phyloP scores from a whole-genome alignment of 2,113 vertebrate species.

The Caretta caretta region DNA sequence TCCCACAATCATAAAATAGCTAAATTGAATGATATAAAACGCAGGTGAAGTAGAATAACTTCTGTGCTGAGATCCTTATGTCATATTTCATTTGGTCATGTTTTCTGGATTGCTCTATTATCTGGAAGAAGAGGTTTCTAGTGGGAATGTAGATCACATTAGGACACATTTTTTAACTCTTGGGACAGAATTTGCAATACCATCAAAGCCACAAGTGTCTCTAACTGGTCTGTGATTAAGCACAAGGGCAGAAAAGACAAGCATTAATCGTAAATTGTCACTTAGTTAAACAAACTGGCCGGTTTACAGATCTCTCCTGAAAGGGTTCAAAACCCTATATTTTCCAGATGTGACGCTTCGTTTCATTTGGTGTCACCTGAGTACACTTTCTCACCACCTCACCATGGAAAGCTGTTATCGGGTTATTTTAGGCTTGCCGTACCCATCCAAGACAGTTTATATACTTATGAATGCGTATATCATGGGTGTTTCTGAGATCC shows the following conservation, averaged over 20 bases:
- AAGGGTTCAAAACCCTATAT: not conserved
- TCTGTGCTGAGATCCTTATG: not conserved
- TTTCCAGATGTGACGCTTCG: not conserved
- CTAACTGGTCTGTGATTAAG: not conserved
- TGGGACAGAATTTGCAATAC: not conserved
- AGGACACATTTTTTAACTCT: not conserved
- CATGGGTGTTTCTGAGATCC: not conserved
- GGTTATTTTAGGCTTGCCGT: not conserved
- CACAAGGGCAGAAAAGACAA: not conserved
- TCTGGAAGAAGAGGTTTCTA: rapidly evolving
- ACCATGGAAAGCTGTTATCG: not conserved
- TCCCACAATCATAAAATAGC: not conserved
- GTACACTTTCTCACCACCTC: not conserved
- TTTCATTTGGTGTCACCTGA: not conserved
- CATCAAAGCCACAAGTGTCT: not conserved
- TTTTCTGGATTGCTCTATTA: not conserved
- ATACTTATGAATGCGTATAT: not conserved
- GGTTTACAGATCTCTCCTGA: not conserved
- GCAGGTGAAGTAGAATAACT: not conserved
- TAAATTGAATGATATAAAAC: not conserved
- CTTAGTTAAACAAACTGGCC: not conserved
- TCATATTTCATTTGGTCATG: not conserved
- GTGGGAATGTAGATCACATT: not conserved
- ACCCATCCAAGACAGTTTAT: not conserved
- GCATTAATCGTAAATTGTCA: not conserved